Evolutionary conservation across 2,797 vertebrate species (phyloP).

Genomic region (Pipistrellus pygmaeus): DNA sequence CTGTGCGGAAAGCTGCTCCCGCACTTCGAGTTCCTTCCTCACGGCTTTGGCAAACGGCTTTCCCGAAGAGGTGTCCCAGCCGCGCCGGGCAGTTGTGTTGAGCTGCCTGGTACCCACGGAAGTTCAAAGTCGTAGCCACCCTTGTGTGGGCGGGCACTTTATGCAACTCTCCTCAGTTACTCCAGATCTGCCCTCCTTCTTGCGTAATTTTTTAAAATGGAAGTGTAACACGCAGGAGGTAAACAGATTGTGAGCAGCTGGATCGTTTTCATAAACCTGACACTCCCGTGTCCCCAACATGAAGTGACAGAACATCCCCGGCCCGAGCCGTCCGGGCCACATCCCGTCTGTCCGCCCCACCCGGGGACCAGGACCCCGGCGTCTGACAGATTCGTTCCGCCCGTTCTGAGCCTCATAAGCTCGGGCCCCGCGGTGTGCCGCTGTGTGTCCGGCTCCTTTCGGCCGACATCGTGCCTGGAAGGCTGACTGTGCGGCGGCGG

Average conservation of each 20-base stretch:
- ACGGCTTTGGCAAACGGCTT: not conserved
- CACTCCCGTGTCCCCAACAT: not conserved
- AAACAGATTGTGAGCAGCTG: not conserved
- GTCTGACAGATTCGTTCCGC: not conserved
- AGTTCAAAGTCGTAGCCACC: not conserved
- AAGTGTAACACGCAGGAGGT: not conserved
- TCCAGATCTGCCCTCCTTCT: not conserved
- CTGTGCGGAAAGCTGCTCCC: not conserved
- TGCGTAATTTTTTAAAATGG: not conserved
- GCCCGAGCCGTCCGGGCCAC: not conserved
- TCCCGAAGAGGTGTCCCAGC: not conserved
- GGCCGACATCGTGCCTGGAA: accelerated
- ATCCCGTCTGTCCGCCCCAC: not conserved
- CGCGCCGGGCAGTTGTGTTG: not conserved
- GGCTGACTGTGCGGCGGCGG: not conserved
- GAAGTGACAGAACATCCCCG: not conserved
- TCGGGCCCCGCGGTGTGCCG: accelerated
- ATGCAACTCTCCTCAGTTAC: not conserved
- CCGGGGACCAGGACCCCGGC: not conserved
- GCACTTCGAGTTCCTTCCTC: not conserved
- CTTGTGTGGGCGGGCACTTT: not conserved
- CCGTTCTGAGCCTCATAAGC: not conserved
- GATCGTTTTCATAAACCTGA: not conserved
- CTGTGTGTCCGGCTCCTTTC: not conserved
- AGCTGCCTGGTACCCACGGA: not conserved